Evolutionary conservation across 2,888 invertebrate genomes (phyloP).

Genomic region (Uloborus plumipes): DNA sequence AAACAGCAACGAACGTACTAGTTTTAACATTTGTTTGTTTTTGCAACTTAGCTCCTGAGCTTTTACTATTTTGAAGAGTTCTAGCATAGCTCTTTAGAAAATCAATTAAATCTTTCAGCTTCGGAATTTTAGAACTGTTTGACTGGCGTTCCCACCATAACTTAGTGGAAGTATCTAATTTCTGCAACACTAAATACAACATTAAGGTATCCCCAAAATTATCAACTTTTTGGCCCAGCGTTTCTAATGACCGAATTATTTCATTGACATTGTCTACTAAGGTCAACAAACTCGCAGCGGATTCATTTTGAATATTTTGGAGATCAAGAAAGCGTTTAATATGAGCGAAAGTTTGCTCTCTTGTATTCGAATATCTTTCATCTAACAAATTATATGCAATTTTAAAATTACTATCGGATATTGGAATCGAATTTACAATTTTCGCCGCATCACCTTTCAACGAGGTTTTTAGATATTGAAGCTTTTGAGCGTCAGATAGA

Average conservation of each 20-base stretch:
- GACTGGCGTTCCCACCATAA: background rate
- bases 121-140: background rate
- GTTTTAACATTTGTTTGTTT: background rate
- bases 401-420: constrained; percentile 2
- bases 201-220: too few relatives aligned
- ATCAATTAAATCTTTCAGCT: background rate
- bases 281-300: background rate
- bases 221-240: background rate
- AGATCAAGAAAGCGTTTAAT: too few relatives aligned
- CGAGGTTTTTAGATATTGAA: background rate
- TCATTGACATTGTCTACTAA: background rate
- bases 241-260: constrained; percentile 3
- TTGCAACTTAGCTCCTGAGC: background rate
- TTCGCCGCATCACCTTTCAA: background rate
- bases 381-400: constrained; percentile 3
- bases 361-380: background rate
- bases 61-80: background rate
- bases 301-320: too few relatives aligned
- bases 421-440: background rate
- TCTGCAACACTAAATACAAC: background rate
- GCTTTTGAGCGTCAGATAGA: background rate
- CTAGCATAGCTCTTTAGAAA: background rate
- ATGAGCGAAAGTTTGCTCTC: background rate
- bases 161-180: constrained; percentile 1
- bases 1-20: background rate